Percentiles rank a stretch among this genome's conserved stretches.
Evolutionary conservation across 2,888 invertebrate genomes (phyloP).

Genomic region (Protophormia terraenovae): DNA sequence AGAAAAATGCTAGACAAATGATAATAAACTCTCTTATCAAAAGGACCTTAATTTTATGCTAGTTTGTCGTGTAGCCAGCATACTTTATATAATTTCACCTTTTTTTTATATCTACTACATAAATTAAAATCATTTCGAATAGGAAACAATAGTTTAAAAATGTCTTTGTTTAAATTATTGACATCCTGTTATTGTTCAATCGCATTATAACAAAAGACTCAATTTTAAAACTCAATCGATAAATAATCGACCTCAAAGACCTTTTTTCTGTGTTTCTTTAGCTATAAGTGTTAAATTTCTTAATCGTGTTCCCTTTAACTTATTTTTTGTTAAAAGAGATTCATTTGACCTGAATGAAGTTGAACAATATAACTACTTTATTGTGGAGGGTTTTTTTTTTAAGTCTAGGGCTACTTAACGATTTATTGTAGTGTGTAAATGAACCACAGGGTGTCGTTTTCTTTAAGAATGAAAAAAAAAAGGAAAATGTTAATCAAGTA

Average conservation of each 20-base stretch:
- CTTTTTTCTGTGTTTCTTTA: conserved; percentile 1
- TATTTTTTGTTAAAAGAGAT: neutral
- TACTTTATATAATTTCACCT: neutral
- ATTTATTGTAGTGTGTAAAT: conserved; percentile 25
- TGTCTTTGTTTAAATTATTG: conserved; percentile 59
- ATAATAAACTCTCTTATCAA: neutral
- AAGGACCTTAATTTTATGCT: conserved; percentile 17
- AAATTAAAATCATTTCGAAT: conserved; percentile 11
- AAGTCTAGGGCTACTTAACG: conserved; percentile 6
- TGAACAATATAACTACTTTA: conserved; percentile 29
- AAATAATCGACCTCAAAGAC: conserved; percentile 42
- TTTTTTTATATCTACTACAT: neutral
- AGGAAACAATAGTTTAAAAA: conserved; percentile 57
- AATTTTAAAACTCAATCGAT: conserved; percentile 19
- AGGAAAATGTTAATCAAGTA: conserved; percentile 29
- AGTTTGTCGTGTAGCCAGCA: no score
- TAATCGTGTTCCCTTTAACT: conserved; percentile 40
- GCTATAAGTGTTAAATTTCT: conserved; percentile 57
- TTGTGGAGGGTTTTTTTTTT: neutral
- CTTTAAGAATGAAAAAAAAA: neutral
- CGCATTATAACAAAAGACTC: conserved; percentile 24
- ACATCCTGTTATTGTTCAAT: conserved; percentile 51
- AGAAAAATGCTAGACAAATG: no score
- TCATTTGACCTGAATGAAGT: conserved; percentile 25
- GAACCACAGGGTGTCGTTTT: conserved; percentile 45